Evolutionary conservation across 2,888 invertebrate genomes (phyloP).

Genomic region (Ceramica pisi): DNA sequence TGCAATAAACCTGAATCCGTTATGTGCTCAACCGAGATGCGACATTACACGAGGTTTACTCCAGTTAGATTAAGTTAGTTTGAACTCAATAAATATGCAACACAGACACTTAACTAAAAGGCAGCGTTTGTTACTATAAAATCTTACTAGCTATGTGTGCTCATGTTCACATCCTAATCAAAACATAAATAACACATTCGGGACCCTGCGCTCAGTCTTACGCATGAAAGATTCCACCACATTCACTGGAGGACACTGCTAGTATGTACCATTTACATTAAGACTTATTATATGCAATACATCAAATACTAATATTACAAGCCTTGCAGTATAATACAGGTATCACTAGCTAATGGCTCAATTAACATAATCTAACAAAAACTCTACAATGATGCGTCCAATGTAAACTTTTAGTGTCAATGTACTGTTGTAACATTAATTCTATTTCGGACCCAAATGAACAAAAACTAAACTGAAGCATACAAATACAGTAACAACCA

Average conservation of each 20-base stretch:
- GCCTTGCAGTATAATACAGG: conserved; percentile 50
- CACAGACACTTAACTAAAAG: conserved; percentile 76
- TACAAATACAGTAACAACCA: conserved; percentile 52
- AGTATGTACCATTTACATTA: conserved; percentile 52
- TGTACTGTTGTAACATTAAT: conserved; percentile 51
- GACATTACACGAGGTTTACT: conserved; percentile 53
- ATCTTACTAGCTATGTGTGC: conserved; percentile 74
- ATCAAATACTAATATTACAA: conserved; percentile 39
- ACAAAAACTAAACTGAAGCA: conserved; percentile 46
- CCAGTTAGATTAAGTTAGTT: conserved; percentile 63
- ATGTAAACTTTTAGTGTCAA: conserved; percentile 44
- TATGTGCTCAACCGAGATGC: conserved; percentile 44
- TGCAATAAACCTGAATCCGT: conserved; percentile 38
- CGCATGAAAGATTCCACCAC: conserved; percentile 56
- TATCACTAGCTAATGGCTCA: conserved; percentile 56
- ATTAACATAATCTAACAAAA: conserved; percentile 61
- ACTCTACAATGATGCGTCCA: conserved; percentile 54
- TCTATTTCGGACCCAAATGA: conserved; percentile 34
- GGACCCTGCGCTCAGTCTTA: conserved; percentile 79
- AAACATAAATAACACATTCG: conserved; percentile 70
- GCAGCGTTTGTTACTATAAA: conserved; percentile 75
- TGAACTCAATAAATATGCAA: conserved; percentile 77
- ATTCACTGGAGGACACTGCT: conserved; percentile 55
- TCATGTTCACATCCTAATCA: conserved; percentile 67
- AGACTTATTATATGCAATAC: conserved; percentile 52